These are phyloP conservation scores for Galeopterus variegatus DNA, from an alignment of 2,113 vertebrate species.

Conservation along the genomic window DNA sequence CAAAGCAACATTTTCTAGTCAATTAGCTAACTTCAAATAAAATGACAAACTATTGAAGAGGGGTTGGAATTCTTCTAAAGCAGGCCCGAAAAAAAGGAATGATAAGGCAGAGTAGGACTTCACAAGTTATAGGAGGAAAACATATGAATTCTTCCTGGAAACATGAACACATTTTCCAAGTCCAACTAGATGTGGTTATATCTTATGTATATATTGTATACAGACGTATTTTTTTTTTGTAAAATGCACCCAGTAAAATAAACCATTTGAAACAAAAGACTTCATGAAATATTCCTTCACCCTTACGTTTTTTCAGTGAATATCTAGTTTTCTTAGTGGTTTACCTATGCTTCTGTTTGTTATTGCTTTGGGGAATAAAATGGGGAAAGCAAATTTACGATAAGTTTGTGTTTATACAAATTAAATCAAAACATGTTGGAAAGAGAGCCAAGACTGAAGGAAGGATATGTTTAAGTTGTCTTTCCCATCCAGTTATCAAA, in stretches of 20 bases:
- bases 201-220: background rate
- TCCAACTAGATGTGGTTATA: background rate
- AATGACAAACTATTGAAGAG: background rate
- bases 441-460: background rate
- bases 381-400: background rate
- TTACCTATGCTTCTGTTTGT: background rate
- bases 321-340: background rate
- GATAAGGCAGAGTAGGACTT: background rate
- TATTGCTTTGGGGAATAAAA: slow-evolving; percentile 36
- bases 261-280: background rate
- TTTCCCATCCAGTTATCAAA: slow-evolving; percentile 22
- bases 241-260: slow-evolving; percentile 40
- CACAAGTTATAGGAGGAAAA: slow-evolving; percentile 1
- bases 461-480: slow-evolving; percentile 8
- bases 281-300: slow-evolving; percentile 47
- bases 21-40: slow-evolving; percentile 46
- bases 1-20: slow-evolving; percentile 51
- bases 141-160: background rate
- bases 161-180: background rate
- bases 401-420: slow-evolving; percentile 31
- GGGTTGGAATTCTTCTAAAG: background rate
- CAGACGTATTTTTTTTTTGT: background rate
- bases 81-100: background rate
- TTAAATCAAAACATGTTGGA: slow-evolving; percentile 35
- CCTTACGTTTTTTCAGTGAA: background rate